Evolutionary conservation across 2,888 invertebrate genomes (phyloP).

Genomic region (Mythimna pallens): DNA sequence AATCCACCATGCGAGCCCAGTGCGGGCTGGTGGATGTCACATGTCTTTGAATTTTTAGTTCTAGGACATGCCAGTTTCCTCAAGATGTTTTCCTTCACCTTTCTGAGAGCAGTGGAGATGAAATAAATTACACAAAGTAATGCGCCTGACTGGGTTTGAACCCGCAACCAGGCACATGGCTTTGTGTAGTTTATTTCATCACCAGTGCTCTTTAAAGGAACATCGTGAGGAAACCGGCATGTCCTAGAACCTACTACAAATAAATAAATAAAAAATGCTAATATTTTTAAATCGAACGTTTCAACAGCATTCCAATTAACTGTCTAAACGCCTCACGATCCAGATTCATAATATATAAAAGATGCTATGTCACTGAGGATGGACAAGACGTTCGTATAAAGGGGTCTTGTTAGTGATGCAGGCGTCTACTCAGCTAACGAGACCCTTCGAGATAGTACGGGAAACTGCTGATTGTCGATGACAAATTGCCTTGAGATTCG

Average conservation of each 20-base stretch:
- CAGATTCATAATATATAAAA: slow-evolving; percentile 15
- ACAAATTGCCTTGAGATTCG: slow-evolving; percentile 42
- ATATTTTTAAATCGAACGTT: not conserved
- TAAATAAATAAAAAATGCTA: not conserved
- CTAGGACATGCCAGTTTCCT: too few relatives aligned
- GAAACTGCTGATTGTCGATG: slow-evolving; percentile 53
- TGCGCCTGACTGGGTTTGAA: too few relatives aligned
- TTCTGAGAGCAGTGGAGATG: too few relatives aligned
- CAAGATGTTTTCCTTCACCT: too few relatives aligned
- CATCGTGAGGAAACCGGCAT: too few relatives aligned
- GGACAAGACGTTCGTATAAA: slow-evolving; percentile 35
- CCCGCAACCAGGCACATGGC: too few relatives aligned
- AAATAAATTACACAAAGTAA: too few relatives aligned
- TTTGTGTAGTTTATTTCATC: too few relatives aligned
- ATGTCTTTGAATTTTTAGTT: too few relatives aligned
- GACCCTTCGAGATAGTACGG: slow-evolving; percentile 26
- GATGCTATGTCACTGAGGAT: slow-evolving; percentile 22
- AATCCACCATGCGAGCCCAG: too few relatives aligned
- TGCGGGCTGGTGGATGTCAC: too few relatives aligned
- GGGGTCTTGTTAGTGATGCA: slow-evolving; percentile 44
- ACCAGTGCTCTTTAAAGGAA: too few relatives aligned
- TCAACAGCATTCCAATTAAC: not conserved
- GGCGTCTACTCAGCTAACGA: slow-evolving; percentile 46
- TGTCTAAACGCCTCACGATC: not conserved
- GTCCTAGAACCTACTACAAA: not conserved